A percentile compares a stretch with the other conserved stretches of the same genome.
phyloP scores from a whole-genome alignment of 2,888 invertebrate species.

The Euzophera pinguis region DNA sequence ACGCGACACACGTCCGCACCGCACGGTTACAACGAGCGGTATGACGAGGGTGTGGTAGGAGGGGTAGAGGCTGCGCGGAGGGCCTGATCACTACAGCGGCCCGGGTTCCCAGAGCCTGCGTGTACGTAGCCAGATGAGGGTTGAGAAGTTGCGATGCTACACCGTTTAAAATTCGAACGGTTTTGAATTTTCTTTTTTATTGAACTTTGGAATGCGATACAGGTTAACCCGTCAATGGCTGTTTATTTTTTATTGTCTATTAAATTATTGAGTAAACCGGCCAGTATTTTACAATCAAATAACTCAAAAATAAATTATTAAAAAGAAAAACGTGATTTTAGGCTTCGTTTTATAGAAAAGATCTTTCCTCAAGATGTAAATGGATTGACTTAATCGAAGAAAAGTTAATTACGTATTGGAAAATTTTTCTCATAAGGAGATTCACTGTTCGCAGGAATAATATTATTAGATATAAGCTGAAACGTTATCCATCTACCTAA shows the following conservation, averaged over 20 bases:
- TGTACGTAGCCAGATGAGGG: slow-evolving; percentile 29
- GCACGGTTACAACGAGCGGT: slow-evolving; percentile 45
- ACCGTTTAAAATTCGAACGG: slow-evolving; percentile 15
- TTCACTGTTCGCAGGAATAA: too few relatives aligned
- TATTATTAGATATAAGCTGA: too few relatives aligned
- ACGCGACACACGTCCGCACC: slow-evolving; percentile 34
- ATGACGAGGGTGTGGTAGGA: slow-evolving; percentile 35
- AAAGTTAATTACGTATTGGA: too few relatives aligned
- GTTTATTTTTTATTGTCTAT: background rate
- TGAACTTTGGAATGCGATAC: slow-evolving; percentile 8
- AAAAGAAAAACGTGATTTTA: too few relatives aligned
- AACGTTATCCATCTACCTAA: too few relatives aligned
- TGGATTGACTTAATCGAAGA: too few relatives aligned
- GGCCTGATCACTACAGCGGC: slow-evolving; percentile 58
- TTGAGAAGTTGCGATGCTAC: slow-evolving; percentile 34
- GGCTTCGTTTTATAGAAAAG: too few relatives aligned
- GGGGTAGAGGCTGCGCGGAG: slow-evolving; percentile 32
- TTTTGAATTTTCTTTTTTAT: slow-evolving; percentile 14
- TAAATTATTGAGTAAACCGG: background rate
- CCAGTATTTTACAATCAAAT: background rate
- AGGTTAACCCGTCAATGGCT: background rate
- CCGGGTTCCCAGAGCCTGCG: slow-evolving; percentile 61
- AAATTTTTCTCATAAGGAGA: too few relatives aligned
- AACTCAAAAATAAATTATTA: too few relatives aligned
- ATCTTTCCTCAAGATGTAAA: too few relatives aligned